Percentiles rank a stretch among this genome's conserved stretches.
phyloP scores from a whole-genome alignment of 2,888 invertebrate genomes.

The Drosophila merina region DNA sequence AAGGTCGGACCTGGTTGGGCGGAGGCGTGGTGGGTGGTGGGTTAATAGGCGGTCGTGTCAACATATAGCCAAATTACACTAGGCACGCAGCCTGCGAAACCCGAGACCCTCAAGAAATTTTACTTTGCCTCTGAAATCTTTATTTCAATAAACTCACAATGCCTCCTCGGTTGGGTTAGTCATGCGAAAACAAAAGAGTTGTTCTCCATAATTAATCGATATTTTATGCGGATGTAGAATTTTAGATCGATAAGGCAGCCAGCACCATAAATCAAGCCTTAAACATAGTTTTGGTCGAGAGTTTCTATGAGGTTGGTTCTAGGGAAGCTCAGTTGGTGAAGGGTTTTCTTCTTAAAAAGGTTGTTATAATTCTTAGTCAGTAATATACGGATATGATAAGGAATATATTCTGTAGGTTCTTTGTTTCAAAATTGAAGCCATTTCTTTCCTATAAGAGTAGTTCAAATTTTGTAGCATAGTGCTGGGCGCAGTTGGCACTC shows the following conservation, averaged over 20 bases:
- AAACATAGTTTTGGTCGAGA: neutral
- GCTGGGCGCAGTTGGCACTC: constrained; percentile 15
- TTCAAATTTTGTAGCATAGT: constrained; percentile 24
- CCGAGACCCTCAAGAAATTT: constrained; percentile 14
- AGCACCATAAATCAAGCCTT: neutral
- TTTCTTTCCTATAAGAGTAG: too few species aligned
- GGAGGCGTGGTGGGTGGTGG: constrained; percentile 14
- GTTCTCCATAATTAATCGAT: constrained; percentile 18
- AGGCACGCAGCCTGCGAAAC: constrained; percentile 30
- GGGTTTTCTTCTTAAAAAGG: too few species aligned
- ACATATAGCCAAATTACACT: constrained; percentile 69
- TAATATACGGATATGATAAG: too few species aligned
- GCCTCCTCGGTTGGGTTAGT: constrained; percentile 25
- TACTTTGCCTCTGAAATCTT: constrained; percentile 5
- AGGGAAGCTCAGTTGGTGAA: too few species aligned
- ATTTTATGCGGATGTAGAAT: neutral
- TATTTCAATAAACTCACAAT: constrained; percentile 33
- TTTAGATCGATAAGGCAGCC: neutral
- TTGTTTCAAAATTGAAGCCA: too few species aligned
- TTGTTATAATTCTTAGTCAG: too few species aligned
- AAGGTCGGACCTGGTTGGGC: constrained; percentile 14
- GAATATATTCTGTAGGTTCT: too few species aligned
- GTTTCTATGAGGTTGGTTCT: neutral
- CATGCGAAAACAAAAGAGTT: constrained; percentile 10
- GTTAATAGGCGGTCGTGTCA: constrained; percentile 53